phyloP scores from a whole-genome alignment of 2,888 invertebrate species.

The Amblyjoppa proteus region DNA sequence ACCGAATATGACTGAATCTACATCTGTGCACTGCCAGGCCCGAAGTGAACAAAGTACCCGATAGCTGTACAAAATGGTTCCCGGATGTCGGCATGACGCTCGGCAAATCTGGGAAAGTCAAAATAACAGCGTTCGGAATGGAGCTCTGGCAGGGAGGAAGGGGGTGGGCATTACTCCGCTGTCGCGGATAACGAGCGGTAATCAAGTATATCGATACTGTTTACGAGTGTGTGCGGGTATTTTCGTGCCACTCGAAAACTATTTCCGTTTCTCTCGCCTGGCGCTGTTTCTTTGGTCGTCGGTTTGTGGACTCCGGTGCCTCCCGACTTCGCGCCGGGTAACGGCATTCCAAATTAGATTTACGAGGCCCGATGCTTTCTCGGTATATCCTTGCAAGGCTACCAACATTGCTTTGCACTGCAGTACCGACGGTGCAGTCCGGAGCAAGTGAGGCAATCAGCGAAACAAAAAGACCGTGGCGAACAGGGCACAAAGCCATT shows the following conservation, averaged over 20 bases:
- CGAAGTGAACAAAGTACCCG: conserved; percentile 5
- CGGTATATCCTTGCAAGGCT: conserved; percentile 37
- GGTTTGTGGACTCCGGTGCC: conserved; percentile 49
- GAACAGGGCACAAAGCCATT: not conserved
- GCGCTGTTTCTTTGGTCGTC: conserved; percentile 39
- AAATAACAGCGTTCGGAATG: conserved; percentile 57
- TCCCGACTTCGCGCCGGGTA: conserved; percentile 56
- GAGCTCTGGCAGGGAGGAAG: not conserved
- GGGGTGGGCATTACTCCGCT: conserved; percentile 45
- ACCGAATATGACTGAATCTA: not conserved
- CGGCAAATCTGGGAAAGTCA: conserved; percentile 56
- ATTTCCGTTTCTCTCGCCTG: conserved; percentile 59
- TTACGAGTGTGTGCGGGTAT: conserved; percentile 65
- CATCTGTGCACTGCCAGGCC: not conserved
- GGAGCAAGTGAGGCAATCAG: not conserved
- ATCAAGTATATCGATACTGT: conserved; percentile 69
- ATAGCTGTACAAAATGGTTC: conserved; percentile 18
- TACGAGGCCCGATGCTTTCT: conserved; percentile 65
- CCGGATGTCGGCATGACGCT: conserved; percentile 37
- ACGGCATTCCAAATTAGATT: conserved; percentile 72
- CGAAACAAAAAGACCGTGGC: not conserved
- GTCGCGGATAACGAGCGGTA: conserved; percentile 67
- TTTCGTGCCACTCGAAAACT: conserved; percentile 62
- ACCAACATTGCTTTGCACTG: not conserved
- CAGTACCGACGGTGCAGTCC: not conserved